Percentiles rank a stretch among this genome's conserved stretches.
Evolutionary conservation across 2,888 invertebrate genomes (phyloP).

Genomic region (Adela reaumurella): DNA sequence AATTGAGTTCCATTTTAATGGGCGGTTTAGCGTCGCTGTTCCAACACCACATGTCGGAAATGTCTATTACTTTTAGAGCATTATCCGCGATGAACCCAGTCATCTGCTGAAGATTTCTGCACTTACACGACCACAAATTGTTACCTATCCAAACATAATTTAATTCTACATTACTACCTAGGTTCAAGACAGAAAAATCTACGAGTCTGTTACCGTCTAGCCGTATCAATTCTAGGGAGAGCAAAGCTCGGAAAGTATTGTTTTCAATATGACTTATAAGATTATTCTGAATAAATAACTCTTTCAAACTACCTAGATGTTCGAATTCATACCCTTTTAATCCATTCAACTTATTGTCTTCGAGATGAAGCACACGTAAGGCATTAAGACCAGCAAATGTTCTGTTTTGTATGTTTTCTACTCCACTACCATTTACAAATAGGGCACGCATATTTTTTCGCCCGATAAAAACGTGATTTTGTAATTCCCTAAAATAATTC

Average conservation of each 20-base stretch:
- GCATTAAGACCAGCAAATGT: conserved; percentile 83
- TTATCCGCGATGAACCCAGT: conserved; percentile 79
- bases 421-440: conserved; percentile 80
- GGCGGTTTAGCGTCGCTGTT: conserved; percentile 65
- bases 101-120: conserved; percentile 80
- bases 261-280: conserved; percentile 74
- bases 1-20: conserved; percentile 72
- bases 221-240: conserved; percentile 71
- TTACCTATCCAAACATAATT: conserved; percentile 73
- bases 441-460: conserved; percentile 84
- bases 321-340: conserved; percentile 84
- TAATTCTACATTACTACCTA: conserved; percentile 61
- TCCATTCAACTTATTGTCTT: conserved; percentile 76
- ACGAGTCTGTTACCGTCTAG: conserved; percentile 81
- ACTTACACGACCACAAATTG: conserved; percentile 88
- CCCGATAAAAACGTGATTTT: conserved; percentile 86
- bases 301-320: conserved; percentile 72
- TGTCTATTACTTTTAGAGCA: conserved; percentile 69
- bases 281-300: conserved; percentile 85
- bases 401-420: conserved; percentile 81
- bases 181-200: conserved; percentile 74
- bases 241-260: conserved; percentile 70
- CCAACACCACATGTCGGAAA: conserved; percentile 74
- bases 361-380: conserved; percentile 76
- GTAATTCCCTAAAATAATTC: conserved; percentile 79